Base-by-base conservation (phyloP, 2,888 invertebrate species). In the Thymelicus sylvestris region DNA sequence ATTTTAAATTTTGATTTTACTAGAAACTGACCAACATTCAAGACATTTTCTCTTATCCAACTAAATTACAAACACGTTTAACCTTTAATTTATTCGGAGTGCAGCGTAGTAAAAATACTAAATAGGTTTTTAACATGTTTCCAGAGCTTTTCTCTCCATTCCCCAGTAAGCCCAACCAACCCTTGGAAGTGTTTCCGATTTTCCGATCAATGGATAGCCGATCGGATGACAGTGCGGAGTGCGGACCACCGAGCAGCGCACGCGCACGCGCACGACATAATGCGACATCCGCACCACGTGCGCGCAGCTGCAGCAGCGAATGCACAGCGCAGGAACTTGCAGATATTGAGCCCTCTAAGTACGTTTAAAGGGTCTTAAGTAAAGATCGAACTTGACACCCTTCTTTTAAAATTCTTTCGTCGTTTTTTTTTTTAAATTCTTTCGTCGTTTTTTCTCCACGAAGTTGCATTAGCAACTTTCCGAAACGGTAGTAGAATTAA, bases 271-370 rank as follows among this genome's bases (percentile, higher is more conserved):
- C 64, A 52, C 59, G 57, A 48, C 65, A 4, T 13, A 19, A 12
- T 19, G 24, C 62, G 15, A 78, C 80, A 80, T 79, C 80, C 79
- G 76, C 74, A 76, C 73, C 80, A 78, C 78, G 80, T 78, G 81
- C 80, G 77, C 73, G 79, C 82, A 82, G 81, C 82, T 81, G 80
- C 55, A 52, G 88, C 89, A 86, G 86, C 85, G 82, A 74, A 71
- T 72, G 79, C 74, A 72, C n/a, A 13, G 48, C 60, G 62, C 31
- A 31, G 31, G 62, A 62, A 52, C 52, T 44, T 67, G 67, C 61
- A 50, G 41, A 41, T 41, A 41, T 60, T 41, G 57, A 57, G 57
- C 57, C 57, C 13, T 38, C 8, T 19, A n/a, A 4, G 13, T 13
- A 38, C 39, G 7, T 38, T n/a, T 10, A 57, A 50, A 19, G 50